Conservation (phyloP, 2,888 invertebrate genomes). For the Monoplex corrugatus region DNA sequence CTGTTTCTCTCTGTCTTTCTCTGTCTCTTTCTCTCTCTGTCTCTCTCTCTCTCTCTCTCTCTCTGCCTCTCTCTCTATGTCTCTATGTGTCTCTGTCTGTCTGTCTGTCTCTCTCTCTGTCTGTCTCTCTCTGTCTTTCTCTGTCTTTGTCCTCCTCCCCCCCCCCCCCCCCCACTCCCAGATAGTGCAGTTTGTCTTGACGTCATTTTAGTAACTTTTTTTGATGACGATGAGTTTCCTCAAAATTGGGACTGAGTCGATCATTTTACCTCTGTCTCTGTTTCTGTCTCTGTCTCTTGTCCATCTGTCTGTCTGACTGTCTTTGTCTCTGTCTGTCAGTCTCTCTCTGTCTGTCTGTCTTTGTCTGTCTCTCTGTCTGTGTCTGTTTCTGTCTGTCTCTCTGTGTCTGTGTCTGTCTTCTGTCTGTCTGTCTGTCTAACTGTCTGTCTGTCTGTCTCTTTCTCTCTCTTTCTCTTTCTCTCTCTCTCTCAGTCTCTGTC, state of each 20-base stretch:
- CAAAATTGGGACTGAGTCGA: no score
- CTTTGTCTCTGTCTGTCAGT: neutral
- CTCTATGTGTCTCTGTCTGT: neutral
- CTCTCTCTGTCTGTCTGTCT: neutral
- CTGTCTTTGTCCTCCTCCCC: no score
- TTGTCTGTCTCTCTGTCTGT: neutral
- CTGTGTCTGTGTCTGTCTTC: neutral
- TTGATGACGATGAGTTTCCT: no score
- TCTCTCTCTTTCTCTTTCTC: neutral
- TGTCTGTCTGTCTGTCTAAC: neutral
- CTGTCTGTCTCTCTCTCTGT: neutral
- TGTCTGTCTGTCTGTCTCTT: neutral
- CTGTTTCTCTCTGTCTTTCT: neutral
- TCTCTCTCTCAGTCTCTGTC: slow-evolving; percentile 7
- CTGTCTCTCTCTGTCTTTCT: neutral
- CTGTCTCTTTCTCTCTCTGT: neutral
- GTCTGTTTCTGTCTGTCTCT: neutral
- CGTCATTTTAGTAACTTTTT: no score
- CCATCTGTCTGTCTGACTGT: neutral
- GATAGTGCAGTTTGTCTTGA: no score
- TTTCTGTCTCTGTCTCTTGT: no score
- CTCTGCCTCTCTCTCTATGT: neutral
- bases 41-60: neutral
- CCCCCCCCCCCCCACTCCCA: no score
- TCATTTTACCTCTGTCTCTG: neutral